phyloP scores from a whole-genome alignment of 2,797 vertebrate species.

The Pitangus sulphuratus region DNA sequence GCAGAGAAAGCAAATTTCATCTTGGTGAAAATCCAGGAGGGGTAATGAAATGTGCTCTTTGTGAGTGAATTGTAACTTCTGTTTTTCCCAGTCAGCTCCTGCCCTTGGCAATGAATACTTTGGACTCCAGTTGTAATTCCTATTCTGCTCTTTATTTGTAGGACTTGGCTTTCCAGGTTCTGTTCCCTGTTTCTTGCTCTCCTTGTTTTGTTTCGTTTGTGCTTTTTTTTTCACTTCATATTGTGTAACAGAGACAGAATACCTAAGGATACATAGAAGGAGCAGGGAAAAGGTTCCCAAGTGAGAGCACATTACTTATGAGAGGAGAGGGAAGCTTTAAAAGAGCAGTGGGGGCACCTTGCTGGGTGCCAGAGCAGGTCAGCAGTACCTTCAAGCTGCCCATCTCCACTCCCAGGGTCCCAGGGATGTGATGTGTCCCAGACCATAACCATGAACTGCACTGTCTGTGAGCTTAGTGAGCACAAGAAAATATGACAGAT shows the following conservation, averaged over 20 bases:
- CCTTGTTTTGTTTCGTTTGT: background rate
- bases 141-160: background rate
- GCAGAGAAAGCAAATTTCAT: background rate
- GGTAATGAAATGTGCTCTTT: background rate
- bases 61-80: background rate
- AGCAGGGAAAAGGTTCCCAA: background rate
- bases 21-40: background rate
- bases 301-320: fast-evolving
- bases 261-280: background rate
- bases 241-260: background rate
- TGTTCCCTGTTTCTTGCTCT: background rate
- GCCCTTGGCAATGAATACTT: background rate
- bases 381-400: background rate
- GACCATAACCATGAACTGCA: background rate
- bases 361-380: background rate
- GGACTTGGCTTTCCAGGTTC: background rate
- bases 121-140: background rate
- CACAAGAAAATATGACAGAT: background rate
- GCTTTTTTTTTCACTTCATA: background rate
- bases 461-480: background rate
- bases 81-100: background rate
- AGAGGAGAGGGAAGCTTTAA: background rate
- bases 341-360: background rate
- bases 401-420: background rate
- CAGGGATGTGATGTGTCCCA: background rate